Percentiles rank a stretch among this genome's conserved stretches.
These are phyloP conservation scores for Bettongia penicillata DNA, from an alignment of 2,113 vertebrate genomes.

Conservation along the genomic window DNA sequence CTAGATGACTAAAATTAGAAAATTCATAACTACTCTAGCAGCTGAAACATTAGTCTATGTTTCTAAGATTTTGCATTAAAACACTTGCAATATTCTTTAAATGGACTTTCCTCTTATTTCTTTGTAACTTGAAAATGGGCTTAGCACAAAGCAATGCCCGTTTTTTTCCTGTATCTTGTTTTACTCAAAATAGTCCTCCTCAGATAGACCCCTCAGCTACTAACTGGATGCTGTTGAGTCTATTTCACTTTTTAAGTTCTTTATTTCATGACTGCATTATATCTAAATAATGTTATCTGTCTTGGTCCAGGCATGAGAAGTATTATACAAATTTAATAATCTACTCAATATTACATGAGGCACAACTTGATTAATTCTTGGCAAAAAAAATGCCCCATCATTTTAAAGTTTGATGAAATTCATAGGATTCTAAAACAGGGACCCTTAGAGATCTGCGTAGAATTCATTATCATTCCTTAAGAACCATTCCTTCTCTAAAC, in stretches of 20 bases:
- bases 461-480: not conserved
- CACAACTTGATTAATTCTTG: not conserved
- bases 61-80: not conserved
- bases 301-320: not conserved
- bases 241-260: not conserved
- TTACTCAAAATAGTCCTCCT: not conserved
- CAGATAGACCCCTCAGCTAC: not conserved
- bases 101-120: not conserved
- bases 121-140: not conserved
- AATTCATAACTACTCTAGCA: not conserved
- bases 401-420: not conserved
- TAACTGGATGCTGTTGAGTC: not conserved
- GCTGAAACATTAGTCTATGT: slow-evolving; percentile 20
- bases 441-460: not conserved
- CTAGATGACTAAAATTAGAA: slow-evolving; percentile 47
- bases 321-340: not conserved
- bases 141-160: not conserved
- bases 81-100: not conserved
- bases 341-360: not conserved
- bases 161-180: not conserved
- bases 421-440: not conserved
- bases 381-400: not conserved
- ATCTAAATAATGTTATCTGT: not conserved
- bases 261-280: not conserved
- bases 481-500: not conserved